Evolutionary conservation across 92 coral and sea anemone genomes (phyloP).

Genomic region (Porites divaricata): DNA sequence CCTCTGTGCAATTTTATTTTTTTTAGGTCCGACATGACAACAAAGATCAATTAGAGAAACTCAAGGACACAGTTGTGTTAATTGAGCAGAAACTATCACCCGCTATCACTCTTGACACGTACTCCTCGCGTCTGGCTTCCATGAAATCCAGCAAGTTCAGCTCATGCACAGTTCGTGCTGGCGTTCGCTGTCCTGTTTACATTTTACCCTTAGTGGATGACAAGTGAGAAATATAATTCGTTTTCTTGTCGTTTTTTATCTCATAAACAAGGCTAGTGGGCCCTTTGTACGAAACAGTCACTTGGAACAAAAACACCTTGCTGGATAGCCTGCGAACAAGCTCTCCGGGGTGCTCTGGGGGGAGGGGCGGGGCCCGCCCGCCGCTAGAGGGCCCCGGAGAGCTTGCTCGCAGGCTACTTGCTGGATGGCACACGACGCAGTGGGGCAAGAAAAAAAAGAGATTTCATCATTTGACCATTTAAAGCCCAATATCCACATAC

Average conservation of each 20-base stretch:
- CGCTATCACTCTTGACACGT: constrained; percentile 81
- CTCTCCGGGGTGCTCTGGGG: no score
- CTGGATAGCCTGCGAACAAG: no score
- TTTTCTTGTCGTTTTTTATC: background rate
- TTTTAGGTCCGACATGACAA: constrained; percentile 94
- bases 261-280: background rate
- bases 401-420: no score
- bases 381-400: no score
- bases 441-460: no score
- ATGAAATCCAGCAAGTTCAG: constrained; percentile 87
- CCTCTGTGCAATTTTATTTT: background rate
- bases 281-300: background rate
- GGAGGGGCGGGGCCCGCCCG: no score
- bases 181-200: constrained; percentile 77
- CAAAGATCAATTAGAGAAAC: constrained; percentile 91
- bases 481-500: no score
- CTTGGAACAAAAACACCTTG: background rate
- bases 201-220: constrained; percentile 86
- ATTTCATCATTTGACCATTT: no score
- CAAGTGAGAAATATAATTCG: constrained; percentile 70
- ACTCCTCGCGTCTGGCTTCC: constrained; percentile 83
- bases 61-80: constrained; percentile 79
- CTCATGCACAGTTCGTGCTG: constrained; percentile 63
- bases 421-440: no score
- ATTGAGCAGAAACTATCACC: constrained; percentile 90